Conservation (phyloP, 2,888 invertebrate species). For the Tinea pellionella region DNA sequence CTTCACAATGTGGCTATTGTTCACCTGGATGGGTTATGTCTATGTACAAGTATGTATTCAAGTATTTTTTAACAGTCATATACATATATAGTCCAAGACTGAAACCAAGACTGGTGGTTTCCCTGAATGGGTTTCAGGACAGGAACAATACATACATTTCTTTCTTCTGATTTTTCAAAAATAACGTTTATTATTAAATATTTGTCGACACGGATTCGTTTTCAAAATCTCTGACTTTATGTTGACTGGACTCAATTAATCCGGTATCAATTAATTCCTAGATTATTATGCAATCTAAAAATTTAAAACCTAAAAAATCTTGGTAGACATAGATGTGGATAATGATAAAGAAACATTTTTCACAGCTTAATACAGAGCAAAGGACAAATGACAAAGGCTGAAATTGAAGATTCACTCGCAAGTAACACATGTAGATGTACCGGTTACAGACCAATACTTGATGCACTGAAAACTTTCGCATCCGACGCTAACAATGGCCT, state of each 20-base stretch:
- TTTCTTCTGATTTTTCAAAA: too few species aligned
- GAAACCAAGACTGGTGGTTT: too few species aligned
- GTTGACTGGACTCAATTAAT: too few species aligned
- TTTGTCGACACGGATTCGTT: too few species aligned
- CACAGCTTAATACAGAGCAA: constrained; percentile 36
- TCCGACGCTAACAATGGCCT: constrained; percentile 34
- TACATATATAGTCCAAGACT: too few species aligned
- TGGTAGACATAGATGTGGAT: too few species aligned
- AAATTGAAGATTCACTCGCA: constrained; percentile 67
- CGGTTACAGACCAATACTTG: constrained; percentile 70
- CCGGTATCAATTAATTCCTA: too few species aligned
- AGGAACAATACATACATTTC: neutral
- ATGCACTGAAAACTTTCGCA: constrained; percentile 69
- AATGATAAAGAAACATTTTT: constrained; percentile 16
- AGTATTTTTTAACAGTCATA: neutral
- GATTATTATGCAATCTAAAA: too few species aligned
- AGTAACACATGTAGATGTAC: constrained; percentile 72
- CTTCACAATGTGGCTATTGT: constrained; percentile 78
- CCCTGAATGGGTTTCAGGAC: neutral
- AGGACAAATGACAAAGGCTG: constrained; percentile 39
- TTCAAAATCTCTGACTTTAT: too few species aligned
- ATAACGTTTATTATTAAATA: too few species aligned
- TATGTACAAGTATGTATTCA: constrained; percentile 39
- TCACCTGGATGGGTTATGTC: constrained; percentile 44
- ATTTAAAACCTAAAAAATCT: too few species aligned